phyloP scores from a whole-genome alignment of 2,797 vertebrate genomes.

The Fratercula arctica region DNA sequence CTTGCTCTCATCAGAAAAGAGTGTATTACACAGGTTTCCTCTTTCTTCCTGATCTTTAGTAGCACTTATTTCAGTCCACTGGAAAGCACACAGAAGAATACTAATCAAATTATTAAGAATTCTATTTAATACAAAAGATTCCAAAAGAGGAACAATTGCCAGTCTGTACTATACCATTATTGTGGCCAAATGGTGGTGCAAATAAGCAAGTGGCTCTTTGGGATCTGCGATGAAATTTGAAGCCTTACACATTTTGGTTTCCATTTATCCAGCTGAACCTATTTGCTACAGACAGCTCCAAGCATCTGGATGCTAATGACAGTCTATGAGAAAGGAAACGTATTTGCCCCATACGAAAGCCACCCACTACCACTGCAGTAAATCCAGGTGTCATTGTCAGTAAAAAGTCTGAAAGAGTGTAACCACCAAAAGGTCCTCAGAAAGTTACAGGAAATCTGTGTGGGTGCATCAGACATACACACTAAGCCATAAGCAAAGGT shows the following conservation, averaged over 20 bases:
- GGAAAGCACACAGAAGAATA: slow-evolving; percentile 22
- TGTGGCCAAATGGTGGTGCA: background rate
- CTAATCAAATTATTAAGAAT: background rate
- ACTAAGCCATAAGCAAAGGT: background rate
- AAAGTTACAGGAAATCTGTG: background rate
- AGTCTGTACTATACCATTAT: background rate
- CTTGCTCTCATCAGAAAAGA: slow-evolving; percentile 77
- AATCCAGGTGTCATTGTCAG: background rate
- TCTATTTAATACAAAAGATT: background rate
- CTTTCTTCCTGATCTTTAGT: slow-evolving; percentile 76
- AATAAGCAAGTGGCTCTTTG: background rate
- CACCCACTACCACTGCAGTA: background rate
- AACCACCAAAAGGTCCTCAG: background rate
- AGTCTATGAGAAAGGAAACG: background rate
- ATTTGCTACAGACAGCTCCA: background rate
- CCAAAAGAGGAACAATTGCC: background rate
- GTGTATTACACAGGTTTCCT: slow-evolving; percentile 69
- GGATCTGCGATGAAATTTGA: background rate
- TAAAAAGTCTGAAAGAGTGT: background rate
- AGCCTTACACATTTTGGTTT: background rate
- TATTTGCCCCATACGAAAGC: background rate
- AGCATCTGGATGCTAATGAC: background rate
- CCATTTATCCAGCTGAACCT: background rate
- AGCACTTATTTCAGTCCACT: slow-evolving; percentile 78
- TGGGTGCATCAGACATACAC: background rate